phyloP scores from a whole-genome alignment of 2,888 invertebrate genomes.

The Pilophorus perplexus region DNA sequence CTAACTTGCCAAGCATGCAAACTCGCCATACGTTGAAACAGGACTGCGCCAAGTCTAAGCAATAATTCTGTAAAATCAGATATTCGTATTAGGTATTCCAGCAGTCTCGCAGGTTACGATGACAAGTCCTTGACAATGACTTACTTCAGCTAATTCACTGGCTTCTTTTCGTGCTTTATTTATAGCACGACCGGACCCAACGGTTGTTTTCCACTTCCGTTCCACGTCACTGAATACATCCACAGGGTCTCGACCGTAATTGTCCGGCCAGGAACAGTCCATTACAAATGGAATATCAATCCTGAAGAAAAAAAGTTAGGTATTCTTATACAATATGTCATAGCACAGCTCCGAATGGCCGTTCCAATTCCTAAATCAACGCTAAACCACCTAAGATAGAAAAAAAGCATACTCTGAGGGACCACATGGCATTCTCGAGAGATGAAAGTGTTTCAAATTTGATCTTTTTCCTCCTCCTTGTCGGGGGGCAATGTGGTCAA shows the following conservation, averaged over 20 bases:
- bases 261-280: conserved; percentile 21
- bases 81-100: no score
- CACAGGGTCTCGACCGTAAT: conserved; percentile 4
- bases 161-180: conserved; percentile 17
- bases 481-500: conserved; percentile 32
- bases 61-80: conserved; percentile 60
- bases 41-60: conserved; percentile 60
- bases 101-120: no score
- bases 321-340: background rate
- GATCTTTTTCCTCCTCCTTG: conserved; percentile 21
- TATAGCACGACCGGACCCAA: background rate
- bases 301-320: background rate
- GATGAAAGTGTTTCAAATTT: conserved; percentile 36
- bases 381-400: background rate
- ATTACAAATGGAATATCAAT: conserved; percentile 9
- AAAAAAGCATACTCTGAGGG: background rate
- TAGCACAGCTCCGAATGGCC: no score
- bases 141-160: conserved; percentile 13
- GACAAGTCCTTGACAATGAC: no score
- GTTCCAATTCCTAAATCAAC: background rate
- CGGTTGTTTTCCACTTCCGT: background rate
- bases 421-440: conserved; percentile 46
- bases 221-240: conserved; percentile 14
- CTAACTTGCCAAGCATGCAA: conserved; percentile 61
- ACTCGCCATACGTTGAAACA: conserved; percentile 66